Percentiles rank a stretch among this genome's conserved stretches.
phyloP scores from a whole-genome alignment of 2,797 vertebrate genomes.

The Taeniopygia guttata region DNA sequence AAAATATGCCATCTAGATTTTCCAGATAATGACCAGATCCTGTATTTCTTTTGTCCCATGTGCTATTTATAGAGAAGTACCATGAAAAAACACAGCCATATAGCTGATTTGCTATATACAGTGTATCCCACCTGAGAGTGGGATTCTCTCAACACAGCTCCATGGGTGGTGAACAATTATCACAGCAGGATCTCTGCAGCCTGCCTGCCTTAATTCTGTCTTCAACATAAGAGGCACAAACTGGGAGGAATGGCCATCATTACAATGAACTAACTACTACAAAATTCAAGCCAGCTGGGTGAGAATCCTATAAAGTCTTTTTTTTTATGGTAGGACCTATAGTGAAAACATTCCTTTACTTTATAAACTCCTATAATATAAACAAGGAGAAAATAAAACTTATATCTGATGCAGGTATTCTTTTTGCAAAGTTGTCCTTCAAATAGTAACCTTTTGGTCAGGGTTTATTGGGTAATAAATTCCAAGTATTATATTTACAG shows the following conservation, averaged over 20 bases:
- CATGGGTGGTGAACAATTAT: not conserved
- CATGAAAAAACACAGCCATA: not conserved
- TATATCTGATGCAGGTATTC: not conserved
- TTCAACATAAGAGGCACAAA: not conserved
- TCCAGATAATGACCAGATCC: not conserved
- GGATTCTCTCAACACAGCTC: not conserved
- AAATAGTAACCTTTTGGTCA: not conserved
- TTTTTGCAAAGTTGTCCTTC: not conserved
- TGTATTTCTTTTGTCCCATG: not conserved
- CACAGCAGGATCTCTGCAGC: not conserved
- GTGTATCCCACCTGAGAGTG: not conserved
- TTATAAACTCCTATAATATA: not conserved
- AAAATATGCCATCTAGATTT: not conserved
- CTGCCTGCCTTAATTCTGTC: not conserved
- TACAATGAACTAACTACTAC: not conserved
- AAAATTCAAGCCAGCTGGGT: not conserved
- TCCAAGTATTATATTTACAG: not conserved
- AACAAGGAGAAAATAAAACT: not conserved
- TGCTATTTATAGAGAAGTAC: not conserved
- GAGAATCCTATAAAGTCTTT: not conserved
- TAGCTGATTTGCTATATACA: not conserved
- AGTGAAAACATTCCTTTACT: not conserved
- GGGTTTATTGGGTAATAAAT: constrained; percentile 52
- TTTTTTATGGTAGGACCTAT: not conserved
- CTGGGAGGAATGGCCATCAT: not conserved